These are phyloP conservation scores for Hozukius guyotensis DNA, from an alignment of 2,797 vertebrate genomes.

Conservation along the genomic window DNA sequence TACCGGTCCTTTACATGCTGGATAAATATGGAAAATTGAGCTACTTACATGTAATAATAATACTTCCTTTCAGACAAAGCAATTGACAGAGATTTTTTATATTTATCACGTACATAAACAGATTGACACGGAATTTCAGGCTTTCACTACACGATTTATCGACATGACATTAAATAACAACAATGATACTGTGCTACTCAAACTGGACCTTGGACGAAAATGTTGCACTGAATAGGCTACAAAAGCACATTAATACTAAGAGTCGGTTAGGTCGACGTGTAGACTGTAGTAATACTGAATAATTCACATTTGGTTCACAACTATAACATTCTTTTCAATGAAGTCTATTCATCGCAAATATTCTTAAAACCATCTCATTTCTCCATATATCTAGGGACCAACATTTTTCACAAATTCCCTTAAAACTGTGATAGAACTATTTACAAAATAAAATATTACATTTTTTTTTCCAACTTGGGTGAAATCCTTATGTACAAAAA, in stretches of 20 bases:
- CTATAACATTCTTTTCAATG: constrained; percentile 99
- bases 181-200: constrained; percentile 99
- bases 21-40: constrained; percentile 99
- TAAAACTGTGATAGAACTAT: constrained; percentile 96
- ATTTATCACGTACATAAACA: constrained; percentile 99
- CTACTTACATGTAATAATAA: constrained; percentile 98
- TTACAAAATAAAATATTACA: constrained; percentile 99
- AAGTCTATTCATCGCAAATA: constrained; percentile 96
- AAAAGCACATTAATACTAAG: constrained; percentile 99
- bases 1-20: constrained; percentile 98
- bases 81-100: constrained; percentile 94
- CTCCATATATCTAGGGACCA: constrained; percentile 97
- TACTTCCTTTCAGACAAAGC: constrained; percentile 94
- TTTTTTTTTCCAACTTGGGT: constrained; percentile 88
- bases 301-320: constrained; percentile 99
- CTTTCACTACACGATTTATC: constrained; percentile 99
- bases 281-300: constrained; percentile 99
- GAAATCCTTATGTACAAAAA: constrained; percentile 96
- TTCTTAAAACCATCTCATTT: constrained; percentile 86
- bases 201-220: constrained; percentile 99
- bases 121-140: constrained; percentile 99
- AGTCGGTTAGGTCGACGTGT: constrained; percentile 98
- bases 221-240: constrained; percentile 97
- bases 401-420: constrained; percentile 94
- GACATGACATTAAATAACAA: constrained; percentile 99